Conservation (phyloP, 2,113 vertebrate genomes). For the Platichthys flesus region DNA sequence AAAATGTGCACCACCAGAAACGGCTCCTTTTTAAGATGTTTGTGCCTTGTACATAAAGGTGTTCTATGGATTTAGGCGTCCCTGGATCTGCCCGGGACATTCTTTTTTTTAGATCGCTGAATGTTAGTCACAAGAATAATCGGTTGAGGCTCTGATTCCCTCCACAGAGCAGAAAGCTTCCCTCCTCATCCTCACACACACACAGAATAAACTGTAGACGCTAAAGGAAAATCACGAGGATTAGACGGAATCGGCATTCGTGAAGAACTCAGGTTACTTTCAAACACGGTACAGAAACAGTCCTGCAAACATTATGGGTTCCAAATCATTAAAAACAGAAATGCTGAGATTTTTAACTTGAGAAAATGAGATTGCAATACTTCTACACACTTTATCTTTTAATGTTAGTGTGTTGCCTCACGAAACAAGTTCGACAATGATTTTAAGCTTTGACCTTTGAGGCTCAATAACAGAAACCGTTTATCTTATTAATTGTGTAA, state of each 20-base stretch:
- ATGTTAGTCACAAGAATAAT: slow-evolving; percentile 16
- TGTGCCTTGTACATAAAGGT: slow-evolving; percentile 70
- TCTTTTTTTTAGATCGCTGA: slow-evolving; percentile 28
- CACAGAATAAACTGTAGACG: not conserved
- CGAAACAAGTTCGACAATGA: not conserved
- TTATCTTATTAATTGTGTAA: no score
- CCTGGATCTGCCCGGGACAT: no score
- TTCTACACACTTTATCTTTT: no score
- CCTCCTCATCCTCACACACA: slow-evolving; percentile 26
- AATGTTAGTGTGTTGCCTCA: not conserved
- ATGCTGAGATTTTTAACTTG: not conserved
- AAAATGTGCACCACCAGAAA: slow-evolving; percentile 37
- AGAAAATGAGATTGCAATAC: no score
- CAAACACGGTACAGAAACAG: not conserved
- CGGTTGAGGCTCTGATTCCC: not conserved
- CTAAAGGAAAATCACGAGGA: not conserved
- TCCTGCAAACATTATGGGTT: not conserved
- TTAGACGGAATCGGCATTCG: not conserved
- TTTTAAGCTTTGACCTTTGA: not conserved
- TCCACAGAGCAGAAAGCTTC: slow-evolving; percentile 49
- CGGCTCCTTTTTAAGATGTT: slow-evolving; percentile 48
- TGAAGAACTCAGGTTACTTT: slow-evolving; percentile 17
- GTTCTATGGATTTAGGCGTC: slow-evolving; percentile 3
- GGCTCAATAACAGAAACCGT: not conserved
- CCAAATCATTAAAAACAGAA: not conserved